phyloP scores from a whole-genome alignment of 1,140 invertebrate species.

The Formica selysi region DNA sequence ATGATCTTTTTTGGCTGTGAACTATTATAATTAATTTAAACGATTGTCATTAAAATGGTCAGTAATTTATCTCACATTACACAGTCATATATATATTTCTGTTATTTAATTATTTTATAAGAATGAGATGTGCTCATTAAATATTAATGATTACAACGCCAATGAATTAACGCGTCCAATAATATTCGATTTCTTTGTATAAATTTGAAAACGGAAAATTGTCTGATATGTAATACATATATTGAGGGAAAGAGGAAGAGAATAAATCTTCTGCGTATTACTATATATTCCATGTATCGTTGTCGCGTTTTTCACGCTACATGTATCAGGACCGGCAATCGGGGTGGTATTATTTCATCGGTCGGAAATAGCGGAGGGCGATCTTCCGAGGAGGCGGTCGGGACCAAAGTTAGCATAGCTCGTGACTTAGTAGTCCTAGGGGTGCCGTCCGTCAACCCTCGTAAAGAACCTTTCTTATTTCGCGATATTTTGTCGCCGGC shows the following conservation, averaged over 20 bases:
- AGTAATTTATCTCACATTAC: neutral
- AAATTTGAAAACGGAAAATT: conserved; percentile 24
- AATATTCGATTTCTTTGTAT: neutral
- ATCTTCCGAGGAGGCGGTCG: conserved; percentile 61
- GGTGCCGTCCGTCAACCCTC: conserved; percentile 82
- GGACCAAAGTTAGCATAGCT: conserved; percentile 78
- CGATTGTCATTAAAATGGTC: neutral
- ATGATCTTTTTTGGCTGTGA: neutral
- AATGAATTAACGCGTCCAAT: neutral
- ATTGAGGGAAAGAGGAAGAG: neutral
- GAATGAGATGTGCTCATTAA: neutral
- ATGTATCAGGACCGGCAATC: conserved; percentile 76
- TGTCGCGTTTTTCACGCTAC: conserved; percentile 75
- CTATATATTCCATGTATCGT: conserved; percentile 17
- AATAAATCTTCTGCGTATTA: conserved; percentile 39
- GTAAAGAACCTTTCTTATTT: conserved; percentile 78
- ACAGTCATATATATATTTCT: neutral
- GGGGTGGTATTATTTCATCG: conserved; percentile 83
- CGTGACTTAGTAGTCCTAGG: conserved; percentile 85
- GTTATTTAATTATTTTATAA: neutral
- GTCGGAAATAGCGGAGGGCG: conserved; percentile 65
- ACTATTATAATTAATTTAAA: neutral
- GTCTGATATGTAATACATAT: conserved; percentile 11
- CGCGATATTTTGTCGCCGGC: conserved; percentile 80
- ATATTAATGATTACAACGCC: neutral